Conservation (phyloP, 2,113 vertebrate species). For the Speoplatyrhinus poulsoni region DNA sequence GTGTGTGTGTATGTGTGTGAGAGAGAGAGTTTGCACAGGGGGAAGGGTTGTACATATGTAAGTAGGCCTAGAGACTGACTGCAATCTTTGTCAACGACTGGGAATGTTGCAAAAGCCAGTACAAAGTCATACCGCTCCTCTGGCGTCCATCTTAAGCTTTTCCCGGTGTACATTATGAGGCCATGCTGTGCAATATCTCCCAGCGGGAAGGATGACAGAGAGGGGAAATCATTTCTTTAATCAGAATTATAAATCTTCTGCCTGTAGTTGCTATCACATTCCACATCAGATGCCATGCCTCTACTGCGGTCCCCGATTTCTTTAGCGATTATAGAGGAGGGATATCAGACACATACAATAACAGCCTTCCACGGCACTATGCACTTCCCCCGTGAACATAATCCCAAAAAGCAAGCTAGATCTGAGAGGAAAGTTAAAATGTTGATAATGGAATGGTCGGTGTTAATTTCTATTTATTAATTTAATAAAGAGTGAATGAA, state of each 20-base stretch:
- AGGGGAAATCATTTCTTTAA: constrained; percentile 54
- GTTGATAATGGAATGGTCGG: no score
- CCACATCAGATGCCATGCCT: constrained; percentile 31
- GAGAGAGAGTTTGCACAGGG: background rate
- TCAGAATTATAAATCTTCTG: constrained; percentile 56
- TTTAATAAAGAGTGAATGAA: background rate
- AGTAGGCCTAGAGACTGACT: background rate
- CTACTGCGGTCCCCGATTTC: constrained; percentile 7
- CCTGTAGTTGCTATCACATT: constrained; percentile 26
- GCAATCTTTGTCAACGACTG: background rate
- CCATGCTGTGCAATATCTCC: constrained; percentile 27
- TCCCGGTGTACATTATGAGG: constrained; percentile 1
- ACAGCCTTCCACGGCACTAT: no score
- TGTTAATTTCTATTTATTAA: no score
- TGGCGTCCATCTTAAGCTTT: constrained; percentile 4
- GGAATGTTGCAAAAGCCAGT: constrained; percentile 17
- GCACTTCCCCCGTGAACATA: background rate
- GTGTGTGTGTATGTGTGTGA: background rate
- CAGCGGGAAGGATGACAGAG: constrained; percentile 7
- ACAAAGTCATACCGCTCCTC: constrained; percentile 35
- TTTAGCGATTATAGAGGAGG: constrained; percentile 21
- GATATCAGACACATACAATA: constrained; percentile 22
- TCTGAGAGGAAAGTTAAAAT: no score
- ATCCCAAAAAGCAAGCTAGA: background rate
- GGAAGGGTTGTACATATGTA: background rate